Percentiles rank a stretch among this genome's conserved stretches.
These are phyloP conservation scores for Merodon equestris DNA, from an alignment of 2,888 invertebrate genomes.

Conservation along the genomic window DNA sequence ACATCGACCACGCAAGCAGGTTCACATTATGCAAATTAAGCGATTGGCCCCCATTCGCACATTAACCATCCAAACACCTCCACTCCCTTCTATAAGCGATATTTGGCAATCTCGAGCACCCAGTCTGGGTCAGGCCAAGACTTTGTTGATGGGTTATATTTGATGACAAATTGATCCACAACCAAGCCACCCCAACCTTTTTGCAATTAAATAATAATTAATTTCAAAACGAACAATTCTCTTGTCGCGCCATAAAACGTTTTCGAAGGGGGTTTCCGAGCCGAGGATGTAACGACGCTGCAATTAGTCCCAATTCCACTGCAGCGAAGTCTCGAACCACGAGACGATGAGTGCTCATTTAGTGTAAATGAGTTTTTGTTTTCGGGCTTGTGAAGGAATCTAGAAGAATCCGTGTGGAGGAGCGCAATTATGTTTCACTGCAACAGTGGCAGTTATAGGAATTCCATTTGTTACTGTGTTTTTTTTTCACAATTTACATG, in stretches of 20 bases:
- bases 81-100: not conserved
- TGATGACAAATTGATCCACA: not conserved
- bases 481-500: not conserved
- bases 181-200: not conserved
- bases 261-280: too few relatives aligned
- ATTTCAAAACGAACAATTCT: not conserved
- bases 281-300: too few relatives aligned
- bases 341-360: not conserved
- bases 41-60: slow-evolving; percentile 37
- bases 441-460: too few relatives aligned
- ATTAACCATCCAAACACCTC: slow-evolving; percentile 19
- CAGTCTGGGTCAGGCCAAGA: not conserved
- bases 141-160: too few relatives aligned
- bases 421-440: not conserved
- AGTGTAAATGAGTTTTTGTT: not conserved
- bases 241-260: too few relatives aligned
- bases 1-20: not conserved
- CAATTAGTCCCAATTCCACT: too few relatives aligned
- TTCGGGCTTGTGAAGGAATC: not conserved
- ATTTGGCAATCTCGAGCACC: not conserved
- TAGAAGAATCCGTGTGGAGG: not conserved
- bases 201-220: slow-evolving; percentile 2
- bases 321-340: too few relatives aligned
- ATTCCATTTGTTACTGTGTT: too few relatives aligned
- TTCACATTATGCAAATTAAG: slow-evolving; percentile 51